These are phyloP conservation scores for Cepaea nemoralis DNA, from an alignment of 1,140 invertebrate species.

Conservation along the genomic window DNA sequence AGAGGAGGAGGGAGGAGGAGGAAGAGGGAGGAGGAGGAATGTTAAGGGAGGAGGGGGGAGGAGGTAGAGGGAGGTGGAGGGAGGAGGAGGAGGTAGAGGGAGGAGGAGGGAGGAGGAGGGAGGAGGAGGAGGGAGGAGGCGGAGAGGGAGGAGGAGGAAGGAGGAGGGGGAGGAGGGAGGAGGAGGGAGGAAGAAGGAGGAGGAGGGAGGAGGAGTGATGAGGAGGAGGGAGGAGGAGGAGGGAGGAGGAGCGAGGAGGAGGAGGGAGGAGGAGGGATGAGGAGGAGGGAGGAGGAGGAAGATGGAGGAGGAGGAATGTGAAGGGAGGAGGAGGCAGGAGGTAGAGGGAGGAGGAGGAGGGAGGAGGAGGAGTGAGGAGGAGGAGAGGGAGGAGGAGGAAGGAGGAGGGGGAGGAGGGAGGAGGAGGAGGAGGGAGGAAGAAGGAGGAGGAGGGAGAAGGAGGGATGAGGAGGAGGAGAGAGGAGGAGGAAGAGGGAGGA, in stretches of 20 bases:
- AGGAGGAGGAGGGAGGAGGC: slow-evolving; percentile 22
- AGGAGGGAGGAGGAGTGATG: not conserved
- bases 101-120: not conserved
- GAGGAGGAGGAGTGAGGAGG: too few relatives aligned
- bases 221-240: too few relatives aligned
- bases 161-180: not conserved
- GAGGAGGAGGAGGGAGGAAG: not conserved
- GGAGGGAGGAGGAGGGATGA: too few relatives aligned
- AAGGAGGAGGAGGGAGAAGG: not conserved
- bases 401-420: slow-evolving; percentile 21
- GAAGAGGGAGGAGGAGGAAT: not conserved
- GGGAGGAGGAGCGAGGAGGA: not conserved
- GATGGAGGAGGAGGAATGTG: too few relatives aligned
- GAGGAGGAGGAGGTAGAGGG: not conserved
- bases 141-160: too few relatives aligned
- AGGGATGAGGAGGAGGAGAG: too few relatives aligned
- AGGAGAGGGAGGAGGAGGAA: slow-evolving; percentile 27
- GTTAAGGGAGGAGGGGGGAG: too few relatives aligned
- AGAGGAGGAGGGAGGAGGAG: not conserved
- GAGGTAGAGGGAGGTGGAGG: slow-evolving; percentile 14
- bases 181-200: slow-evolving; percentile 20
- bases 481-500: too few relatives aligned
- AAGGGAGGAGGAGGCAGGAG: too few relatives aligned
- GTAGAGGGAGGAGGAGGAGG: too few relatives aligned
- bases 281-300: too few relatives aligned